phyloP scores from a whole-genome alignment of 2,113 vertebrate species.

The Clarias batrachus region DNA sequence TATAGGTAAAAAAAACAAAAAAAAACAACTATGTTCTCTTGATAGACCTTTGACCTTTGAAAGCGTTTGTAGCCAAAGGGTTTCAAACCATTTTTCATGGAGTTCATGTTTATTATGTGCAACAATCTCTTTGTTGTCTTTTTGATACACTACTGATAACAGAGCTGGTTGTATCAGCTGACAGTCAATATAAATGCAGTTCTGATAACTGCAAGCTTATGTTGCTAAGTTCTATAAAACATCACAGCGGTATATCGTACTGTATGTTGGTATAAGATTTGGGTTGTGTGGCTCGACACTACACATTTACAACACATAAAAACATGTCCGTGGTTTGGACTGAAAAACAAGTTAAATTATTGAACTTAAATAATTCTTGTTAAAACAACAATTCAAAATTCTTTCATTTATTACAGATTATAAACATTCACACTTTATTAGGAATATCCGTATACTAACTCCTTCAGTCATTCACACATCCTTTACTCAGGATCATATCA shows the following conservation, averaged over 20 bases:
- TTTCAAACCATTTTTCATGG: background rate
- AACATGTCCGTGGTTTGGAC: background rate
- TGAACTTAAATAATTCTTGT: too few relatives aligned
- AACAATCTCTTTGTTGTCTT: background rate
- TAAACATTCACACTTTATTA: too few relatives aligned
- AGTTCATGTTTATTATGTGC: background rate
- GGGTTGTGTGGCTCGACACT: background rate
- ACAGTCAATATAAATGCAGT: background rate
- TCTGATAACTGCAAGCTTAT: background rate
- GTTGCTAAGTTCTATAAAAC: background rate
- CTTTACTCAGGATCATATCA: background rate
- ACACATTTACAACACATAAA: background rate
- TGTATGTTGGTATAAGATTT: background rate
- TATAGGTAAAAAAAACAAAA: background rate
- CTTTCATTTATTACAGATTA: background rate
- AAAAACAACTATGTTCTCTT: background rate
- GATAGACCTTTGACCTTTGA: too few relatives aligned
- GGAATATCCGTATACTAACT: too few relatives aligned
- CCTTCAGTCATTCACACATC: too few relatives aligned
- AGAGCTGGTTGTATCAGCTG: background rate
- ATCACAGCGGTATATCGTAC: background rate
- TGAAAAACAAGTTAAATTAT: background rate
- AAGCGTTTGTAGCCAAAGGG: background rate
- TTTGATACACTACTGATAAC: background rate
- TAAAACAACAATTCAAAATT: background rate